Base-by-base conservation (phyloP, 2,797 vertebrate genomes). In the Rhyacichthys aspro region DNA sequence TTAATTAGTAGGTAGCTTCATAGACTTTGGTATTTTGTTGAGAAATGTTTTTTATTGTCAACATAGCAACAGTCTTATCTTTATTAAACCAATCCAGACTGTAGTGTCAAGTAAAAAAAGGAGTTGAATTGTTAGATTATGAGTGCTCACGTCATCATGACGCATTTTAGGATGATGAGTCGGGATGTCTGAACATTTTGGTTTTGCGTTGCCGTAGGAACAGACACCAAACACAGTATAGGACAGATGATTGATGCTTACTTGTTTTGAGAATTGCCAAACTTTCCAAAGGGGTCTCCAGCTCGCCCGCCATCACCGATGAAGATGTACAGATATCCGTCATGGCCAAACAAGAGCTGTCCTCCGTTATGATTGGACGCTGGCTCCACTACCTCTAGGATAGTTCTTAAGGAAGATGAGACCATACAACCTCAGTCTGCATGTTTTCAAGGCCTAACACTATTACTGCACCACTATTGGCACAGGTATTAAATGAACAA, bases 201-300 rank as follows among this genome's bases (percentile, higher is more conserved):
- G 23, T 28, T 28, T n/a, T 28, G 1, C 7, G 23, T 28, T 28
- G 23, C 23, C 7, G 23, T 5, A 28, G 23, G 7, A 28, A 34
- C 8, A 16, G 48, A 50, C 15, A 9, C 11, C 5, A 12, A 17
- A 8, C 9, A 9, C n/a, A 16, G 42, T 17, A 14, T 14, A n/a
- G 7, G 14, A 23, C 14, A 11, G 32, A 18, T 18, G 15, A 16
- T 43, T 7, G 17, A 36, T 38, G 83, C 90, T 78, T 66, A 94
- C 94, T 93, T 94, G 81, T 95, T 95, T 84, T 95, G 94, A 33
- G 93, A 85, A 60, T 94, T 94, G 23, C 94, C 94, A 82, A 94
- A 95, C 73, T 91, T 90, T 44, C 94, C 94, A 79, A 94, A 94
- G 1, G 94, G 94, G 62, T 95, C 94, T 16, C 94, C 94, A 0